A percentile compares a stretch with the other conserved stretches of the same genome.
Conservation (phyloP, 2,888 invertebrate species). For the Neria commutata region DNA sequence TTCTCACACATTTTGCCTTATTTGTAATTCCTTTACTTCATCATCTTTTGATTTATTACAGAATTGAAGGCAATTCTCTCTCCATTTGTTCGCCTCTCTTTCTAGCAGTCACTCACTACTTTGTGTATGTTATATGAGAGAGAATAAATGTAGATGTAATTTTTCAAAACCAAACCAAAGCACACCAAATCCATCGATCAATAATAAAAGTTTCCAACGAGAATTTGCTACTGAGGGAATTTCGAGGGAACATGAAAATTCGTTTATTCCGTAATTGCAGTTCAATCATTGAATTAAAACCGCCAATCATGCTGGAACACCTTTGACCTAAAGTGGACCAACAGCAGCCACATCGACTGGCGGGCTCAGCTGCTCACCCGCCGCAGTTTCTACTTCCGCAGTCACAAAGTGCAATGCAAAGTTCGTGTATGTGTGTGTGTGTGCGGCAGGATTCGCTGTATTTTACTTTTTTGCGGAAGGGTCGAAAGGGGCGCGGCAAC, state of each 20-base stretch:
- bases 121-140: not conserved
- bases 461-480: no score
- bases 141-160: not conserved
- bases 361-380: not conserved
- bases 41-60: no score
- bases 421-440: no score
- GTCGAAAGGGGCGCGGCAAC: not conserved
- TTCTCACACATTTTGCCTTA: not conserved
- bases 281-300: conserved; percentile 10
- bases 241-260: not conserved
- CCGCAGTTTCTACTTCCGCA: no score
- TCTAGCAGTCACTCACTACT: no score
- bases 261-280: conserved; percentile 22
- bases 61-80: no score
- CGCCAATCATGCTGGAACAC: no score
- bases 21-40: no score
- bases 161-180: not conserved
- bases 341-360: not conserved
- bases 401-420: no score
- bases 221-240: not conserved
- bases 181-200: not conserved
- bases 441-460: no score
- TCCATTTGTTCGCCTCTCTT: no score
- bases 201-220: not conserved
- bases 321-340: not conserved